phyloP scores from a whole-genome alignment of 2,797 vertebrate genomes.

The Amblyopsis hoosieri region DNA sequence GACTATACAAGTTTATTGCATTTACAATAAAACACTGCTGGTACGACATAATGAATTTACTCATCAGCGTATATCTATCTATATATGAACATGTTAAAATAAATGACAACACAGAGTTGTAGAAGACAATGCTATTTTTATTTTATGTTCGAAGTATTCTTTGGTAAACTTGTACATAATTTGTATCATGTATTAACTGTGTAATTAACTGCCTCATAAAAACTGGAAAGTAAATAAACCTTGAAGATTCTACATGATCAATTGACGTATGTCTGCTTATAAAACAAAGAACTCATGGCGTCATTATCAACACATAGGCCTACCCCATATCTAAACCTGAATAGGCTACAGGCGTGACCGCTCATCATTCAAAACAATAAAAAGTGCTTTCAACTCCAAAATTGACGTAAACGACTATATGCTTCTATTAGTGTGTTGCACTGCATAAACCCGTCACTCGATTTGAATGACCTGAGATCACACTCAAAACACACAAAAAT shows the following conservation, averaged over 20 bases:
- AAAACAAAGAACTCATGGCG: background rate
- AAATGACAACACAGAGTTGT: constrained; percentile 80
- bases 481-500: constrained; percentile 36
- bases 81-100: constrained; percentile 83
- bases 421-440: too few relatives aligned
- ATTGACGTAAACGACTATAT: too few relatives aligned
- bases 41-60: constrained; percentile 83
- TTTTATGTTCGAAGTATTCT: constrained; percentile 84
- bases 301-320: constrained; percentile 2
- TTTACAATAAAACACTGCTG: constrained; percentile 79
- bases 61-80: constrained; percentile 84
- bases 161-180: constrained; percentile 86
- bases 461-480: constrained; percentile 22
- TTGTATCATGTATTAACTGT: constrained; percentile 85
- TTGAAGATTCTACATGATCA: constrained; percentile 75
- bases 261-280: constrained; percentile 33
- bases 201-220: constrained; percentile 85
- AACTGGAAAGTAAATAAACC: constrained; percentile 84
- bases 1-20: constrained; percentile 82
- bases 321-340: too few relatives aligned
- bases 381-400: too few relatives aligned
- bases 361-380: background rate
- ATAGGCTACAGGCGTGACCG: too few relatives aligned
- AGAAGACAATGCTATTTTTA: constrained; percentile 83
- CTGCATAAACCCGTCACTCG: too few relatives aligned